phyloP scores from a whole-genome alignment of 2,888 invertebrate genomes.

The Xestia rhomboidea region DNA sequence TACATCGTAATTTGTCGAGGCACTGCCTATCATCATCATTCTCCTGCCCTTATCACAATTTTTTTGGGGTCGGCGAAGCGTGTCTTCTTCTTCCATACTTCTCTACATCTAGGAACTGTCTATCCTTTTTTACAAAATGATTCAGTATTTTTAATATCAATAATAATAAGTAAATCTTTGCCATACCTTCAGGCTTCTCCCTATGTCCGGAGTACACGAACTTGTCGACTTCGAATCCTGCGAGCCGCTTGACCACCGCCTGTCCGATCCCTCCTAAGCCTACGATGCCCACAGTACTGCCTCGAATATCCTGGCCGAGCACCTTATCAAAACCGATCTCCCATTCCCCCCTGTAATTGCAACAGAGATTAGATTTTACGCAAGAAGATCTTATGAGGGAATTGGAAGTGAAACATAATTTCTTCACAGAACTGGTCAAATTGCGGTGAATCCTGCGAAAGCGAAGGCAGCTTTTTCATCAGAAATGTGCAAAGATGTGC shows the following conservation, averaged over 20 bases:
- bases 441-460: neutral
- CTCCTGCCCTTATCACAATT: too few species aligned
- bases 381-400: neutral
- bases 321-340: conserved; percentile 93
- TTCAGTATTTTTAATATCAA: neutral
- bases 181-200: conserved; percentile 91
- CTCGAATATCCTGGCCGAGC: conserved; percentile 94
- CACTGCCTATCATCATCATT: too few species aligned
- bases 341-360: conserved; percentile 92
- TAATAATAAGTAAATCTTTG: neutral
- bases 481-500: neutral
- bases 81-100: too few species aligned
- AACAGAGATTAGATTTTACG: neutral
- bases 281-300: conserved; percentile 95
- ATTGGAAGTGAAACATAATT: neutral
- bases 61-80: too few species aligned
- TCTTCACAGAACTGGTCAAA: neutral
- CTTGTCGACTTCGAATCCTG: conserved; percentile 93
- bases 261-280: conserved; percentile 96
- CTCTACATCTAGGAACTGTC: neutral
- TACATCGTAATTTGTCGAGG: too few species aligned
- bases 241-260: conserved; percentile 94
- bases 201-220: conserved; percentile 94
- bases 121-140: neutral
- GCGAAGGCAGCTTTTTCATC: neutral